These are phyloP conservation scores for Catharus fuscescens DNA, from an alignment of 2,113 vertebrate genomes.

Conservation along the genomic window DNA sequence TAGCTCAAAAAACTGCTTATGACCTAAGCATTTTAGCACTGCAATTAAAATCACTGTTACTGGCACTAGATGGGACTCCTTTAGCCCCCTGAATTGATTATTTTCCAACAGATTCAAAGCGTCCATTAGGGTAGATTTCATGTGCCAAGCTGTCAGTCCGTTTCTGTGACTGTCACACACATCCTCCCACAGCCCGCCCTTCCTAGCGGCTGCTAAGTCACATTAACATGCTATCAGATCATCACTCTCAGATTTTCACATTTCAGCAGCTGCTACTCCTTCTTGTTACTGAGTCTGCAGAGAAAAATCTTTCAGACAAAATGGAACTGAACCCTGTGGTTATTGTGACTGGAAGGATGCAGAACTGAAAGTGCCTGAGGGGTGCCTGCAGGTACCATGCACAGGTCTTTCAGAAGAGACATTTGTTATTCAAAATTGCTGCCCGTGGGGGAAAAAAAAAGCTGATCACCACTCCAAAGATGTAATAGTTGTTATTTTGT, in stretches of 20 bases:
- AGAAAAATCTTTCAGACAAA: slow-evolving; percentile 48
- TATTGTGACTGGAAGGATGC: slow-evolving; percentile 18
- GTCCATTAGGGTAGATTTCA: not conserved
- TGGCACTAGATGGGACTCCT: not conserved
- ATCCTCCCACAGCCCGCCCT: not conserved
- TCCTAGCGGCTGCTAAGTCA: not conserved
- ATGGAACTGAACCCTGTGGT: not conserved
- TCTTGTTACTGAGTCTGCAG: slow-evolving; percentile 35
- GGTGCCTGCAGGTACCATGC: not conserved
- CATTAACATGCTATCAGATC: slow-evolving; percentile 46
- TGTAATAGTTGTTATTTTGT: not conserved
- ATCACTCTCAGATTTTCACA: slow-evolving; percentile 11
- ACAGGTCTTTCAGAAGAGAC: slow-evolving; percentile 5
- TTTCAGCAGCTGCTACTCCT: slow-evolving; percentile 51
- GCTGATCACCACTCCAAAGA: not conserved
- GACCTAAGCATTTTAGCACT: not conserved
- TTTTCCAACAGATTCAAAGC: slow-evolving; percentile 13
- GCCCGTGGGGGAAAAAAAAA: not conserved
- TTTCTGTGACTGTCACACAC: slow-evolving; percentile 7
- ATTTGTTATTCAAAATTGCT: slow-evolving; percentile 35
- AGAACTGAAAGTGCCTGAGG: slow-evolving; percentile 22
- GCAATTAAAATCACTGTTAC: slow-evolving; percentile 6
- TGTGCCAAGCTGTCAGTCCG: not conserved
- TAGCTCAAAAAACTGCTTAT: not conserved
- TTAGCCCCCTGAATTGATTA: not conserved